A percentile compares a stretch with the other conserved stretches of the same genome.
phyloP scores from a whole-genome alignment of 2,113 vertebrate species.

The Sceloporus tristichus region DNA sequence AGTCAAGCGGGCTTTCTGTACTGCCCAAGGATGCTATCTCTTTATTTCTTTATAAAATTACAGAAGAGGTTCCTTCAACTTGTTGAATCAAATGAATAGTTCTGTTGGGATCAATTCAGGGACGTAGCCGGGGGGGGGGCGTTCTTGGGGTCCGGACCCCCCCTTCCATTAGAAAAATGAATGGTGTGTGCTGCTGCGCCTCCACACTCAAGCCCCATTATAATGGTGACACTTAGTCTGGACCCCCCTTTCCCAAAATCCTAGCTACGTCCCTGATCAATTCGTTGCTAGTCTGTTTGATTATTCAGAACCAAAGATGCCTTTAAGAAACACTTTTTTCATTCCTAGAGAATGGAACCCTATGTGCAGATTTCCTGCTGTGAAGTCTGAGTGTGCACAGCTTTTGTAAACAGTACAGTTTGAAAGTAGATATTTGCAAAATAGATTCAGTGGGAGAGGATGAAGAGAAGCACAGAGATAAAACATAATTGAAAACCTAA shows the following conservation, averaged over 20 bases:
- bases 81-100: background rate
- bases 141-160: too few relatives aligned
- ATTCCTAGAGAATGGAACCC: background rate
- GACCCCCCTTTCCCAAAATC: too few relatives aligned
- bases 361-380: background rate
- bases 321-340: slow-evolving; percentile 10
- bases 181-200: too few relatives aligned
- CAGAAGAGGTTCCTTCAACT: background rate
- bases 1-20: background rate
- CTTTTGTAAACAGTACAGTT: slow-evolving; percentile 13
- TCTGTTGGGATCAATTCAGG: background rate
- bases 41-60: background rate
- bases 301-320: slow-evolving; percentile 35
- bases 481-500: background rate
- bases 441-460: background rate
- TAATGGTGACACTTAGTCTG: too few relatives aligned
- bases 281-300: background rate
- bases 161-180: too few relatives aligned
- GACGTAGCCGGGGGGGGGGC: too few relatives aligned
- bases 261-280: background rate
- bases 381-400: slow-evolving; percentile 1
- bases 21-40: background rate
- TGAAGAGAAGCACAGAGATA: background rate
- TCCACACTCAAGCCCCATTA: too few relatives aligned
- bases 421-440: slow-evolving; percentile 24